Evolutionary conservation across 2,113 vertebrate genomes (phyloP), one percentile per base, ranked within the genome.

Genomic region (Zosterops lateralis): DNA sequence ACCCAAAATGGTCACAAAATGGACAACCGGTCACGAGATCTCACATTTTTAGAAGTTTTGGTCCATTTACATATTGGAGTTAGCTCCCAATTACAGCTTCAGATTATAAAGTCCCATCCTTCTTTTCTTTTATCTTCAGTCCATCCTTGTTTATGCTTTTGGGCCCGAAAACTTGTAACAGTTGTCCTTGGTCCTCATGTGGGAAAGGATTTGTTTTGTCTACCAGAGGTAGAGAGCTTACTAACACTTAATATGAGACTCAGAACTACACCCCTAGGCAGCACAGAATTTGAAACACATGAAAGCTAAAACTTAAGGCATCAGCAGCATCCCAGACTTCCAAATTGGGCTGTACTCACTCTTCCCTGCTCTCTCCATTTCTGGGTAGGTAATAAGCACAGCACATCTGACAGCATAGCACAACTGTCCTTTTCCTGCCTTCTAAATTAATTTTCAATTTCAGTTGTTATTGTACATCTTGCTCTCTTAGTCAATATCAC

Each of bases 11-110:
- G 56, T 58, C 56, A 34, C n/a, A 58, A 58, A 58, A 57, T 15
- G 21, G 22, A 34, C 6, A 3, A 6, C 22, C 8, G 2, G 21
- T 24, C n/a, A 58, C 3, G 4, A 7, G n/a, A 21, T 58, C n/a
- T 24, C 9, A 24, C 14, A 24, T 14, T 34, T 34, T 16, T 25
- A 22, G 10, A 34, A 58, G 14, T 58, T 58, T 58, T 24, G 22
- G 56, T 34, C 14, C 22, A 24, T 58, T 58, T 58, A 22, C 21
- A 58, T 34, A 16, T 10, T 34, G n/a, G n/a, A 6, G 3, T 34
- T 25, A 58, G 9, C 11, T 58, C 34, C n/a, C 22, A 58, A 16
- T 58, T 34, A 58, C n/a, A 34, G n/a, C 56, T 58, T 58, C 56
- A 58, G 56, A 17, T 58, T 58, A 17, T 36, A n/a, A 34, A 58